Evolutionary conservation across 2,888 invertebrate species (phyloP).

Genomic region (Thera britannica): DNA sequence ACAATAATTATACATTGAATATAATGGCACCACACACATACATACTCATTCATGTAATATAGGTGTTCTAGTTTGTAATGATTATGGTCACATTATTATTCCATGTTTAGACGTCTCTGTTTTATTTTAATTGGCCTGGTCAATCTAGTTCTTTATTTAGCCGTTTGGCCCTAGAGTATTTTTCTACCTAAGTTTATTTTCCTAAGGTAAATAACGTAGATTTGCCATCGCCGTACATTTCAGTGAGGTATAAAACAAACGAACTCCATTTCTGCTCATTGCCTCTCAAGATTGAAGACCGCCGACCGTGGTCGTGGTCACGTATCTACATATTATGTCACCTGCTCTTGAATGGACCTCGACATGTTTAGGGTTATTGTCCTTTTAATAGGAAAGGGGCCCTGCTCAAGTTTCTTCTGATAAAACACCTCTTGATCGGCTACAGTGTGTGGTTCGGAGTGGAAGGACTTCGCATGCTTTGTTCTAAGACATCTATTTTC

Average conservation of each 20-base stretch:
- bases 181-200: slow-evolving; percentile 1
- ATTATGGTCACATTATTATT: not conserved
- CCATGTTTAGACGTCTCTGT: not conserved
- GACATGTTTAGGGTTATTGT: slow-evolving; percentile 30
- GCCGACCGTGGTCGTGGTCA: slow-evolving; percentile 26
- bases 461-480: not conserved
- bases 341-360: slow-evolving; percentile 29
- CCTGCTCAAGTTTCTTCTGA: slow-evolving; percentile 22
- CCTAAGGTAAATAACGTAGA: slow-evolving; percentile 3
- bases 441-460: not conserved
- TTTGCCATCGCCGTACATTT: slow-evolving; percentile 7
- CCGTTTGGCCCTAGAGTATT: not conserved
- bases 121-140: too few species aligned
- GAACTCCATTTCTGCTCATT: slow-evolving; percentile 29
- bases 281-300: slow-evolving; percentile 27
- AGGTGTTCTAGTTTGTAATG: not conserved
- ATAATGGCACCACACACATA: too few species aligned
- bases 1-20: too few species aligned
- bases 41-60: too few species aligned
- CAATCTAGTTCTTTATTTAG: too few species aligned
- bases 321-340: slow-evolving; percentile 36
- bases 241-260: slow-evolving; percentile 31
- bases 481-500: not conserved
- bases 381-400: slow-evolving; percentile 21
- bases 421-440: slow-evolving; percentile 16